Evolutionary conservation across 2,113 vertebrate species (phyloP), one percentile per base, ranked within the genome.

Genomic region (Phrynosoma platyrhinos): DNA sequence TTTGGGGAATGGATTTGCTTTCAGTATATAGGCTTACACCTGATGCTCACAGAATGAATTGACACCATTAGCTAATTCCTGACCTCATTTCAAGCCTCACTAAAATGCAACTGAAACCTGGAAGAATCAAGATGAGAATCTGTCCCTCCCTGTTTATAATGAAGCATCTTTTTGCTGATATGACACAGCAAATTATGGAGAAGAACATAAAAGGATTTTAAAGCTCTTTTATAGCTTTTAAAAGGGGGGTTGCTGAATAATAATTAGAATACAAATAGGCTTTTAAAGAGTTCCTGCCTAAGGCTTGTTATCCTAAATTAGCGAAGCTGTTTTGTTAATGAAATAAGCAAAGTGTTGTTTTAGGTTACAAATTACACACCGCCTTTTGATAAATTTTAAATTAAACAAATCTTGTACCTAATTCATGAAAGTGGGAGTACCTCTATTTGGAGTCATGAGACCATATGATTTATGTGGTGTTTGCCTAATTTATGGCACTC

Each of bases 21-120:
- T 47, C 9, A 32, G n/a, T 53, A 69, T 23, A 53, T 21, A 20
- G 62, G 23, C 42, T 75, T 74, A 64, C 74, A 80, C 40, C 5
- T 47, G 36, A 62, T 89, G 55, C n/a, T 87, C 32, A 68, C 85
- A 92, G 91, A 86, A 66, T 47, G 89, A 91, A 91, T 69, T 74
- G 92, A 88, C 55, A 77, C 0, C 0, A 79, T 91, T 64, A 42
- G 64, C 74, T 84, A 79, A 1, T 12, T 58, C 84, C 68, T 1
- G 0, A 85, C 92, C 76, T 92, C 81, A 74, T 3, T 64, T 0
- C 0, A 92, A 69, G 1, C 30, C 52, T n/a, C 83, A 81, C 84
- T 93, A 94, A 53, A 92, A 42, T 90, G 77, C 71, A 93, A 83
- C 0, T 58, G 91, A 93, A 94, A 89, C 78, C 79, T 92, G 84